phyloP scores from a whole-genome alignment of 2,797 vertebrate species.

The Champsocephalus gunnari region DNA sequence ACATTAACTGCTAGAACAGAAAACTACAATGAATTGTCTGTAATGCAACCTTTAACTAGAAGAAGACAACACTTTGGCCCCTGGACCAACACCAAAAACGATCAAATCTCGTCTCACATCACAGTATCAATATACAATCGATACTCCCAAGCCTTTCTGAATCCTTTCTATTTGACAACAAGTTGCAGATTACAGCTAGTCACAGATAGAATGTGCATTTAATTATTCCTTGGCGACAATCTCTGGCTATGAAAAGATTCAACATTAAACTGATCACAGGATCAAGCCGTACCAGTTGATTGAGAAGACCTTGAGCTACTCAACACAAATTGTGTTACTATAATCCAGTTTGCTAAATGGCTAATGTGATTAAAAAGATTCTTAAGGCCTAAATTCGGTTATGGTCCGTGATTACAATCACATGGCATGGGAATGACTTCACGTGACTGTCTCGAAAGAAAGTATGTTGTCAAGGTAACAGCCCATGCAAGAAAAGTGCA shows the following conservation, averaged over 20 bases:
- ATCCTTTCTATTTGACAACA: conserved; percentile 53
- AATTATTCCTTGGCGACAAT: conserved; percentile 29
- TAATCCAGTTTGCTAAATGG: conserved; percentile 82
- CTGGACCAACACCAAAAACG: too few species aligned
- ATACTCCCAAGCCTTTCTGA: conserved; percentile 9
- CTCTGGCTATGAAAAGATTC: conserved; percentile 48
- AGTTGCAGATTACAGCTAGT: conserved; percentile 50
- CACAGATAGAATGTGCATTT: conserved; percentile 27
- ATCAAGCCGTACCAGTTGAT: conserved; percentile 72
- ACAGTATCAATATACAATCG: too few species aligned
- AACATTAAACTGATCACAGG: conserved; percentile 68
- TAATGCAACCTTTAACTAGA: too few species aligned
- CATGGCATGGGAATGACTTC: conserved; percentile 81
- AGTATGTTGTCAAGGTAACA: conserved; percentile 77
- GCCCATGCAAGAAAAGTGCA: conserved; percentile 61
- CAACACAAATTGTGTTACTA: conserved; percentile 71
- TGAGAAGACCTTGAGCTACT: conserved; percentile 68
- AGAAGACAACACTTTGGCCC: too few species aligned
- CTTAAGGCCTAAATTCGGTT: conserved; percentile 76
- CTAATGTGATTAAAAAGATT: conserved; percentile 80
- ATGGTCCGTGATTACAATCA: conserved; percentile 77
- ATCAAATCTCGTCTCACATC: too few species aligned
- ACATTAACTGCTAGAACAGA: too few species aligned
- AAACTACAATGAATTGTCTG: too few species aligned
- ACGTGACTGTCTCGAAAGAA: conserved; percentile 75